Percentiles rank a stretch among this genome's conserved stretches.
Evolutionary conservation across 1,140 invertebrate genomes (phyloP).

Genomic region (Lordiphosa collinella): DNA sequence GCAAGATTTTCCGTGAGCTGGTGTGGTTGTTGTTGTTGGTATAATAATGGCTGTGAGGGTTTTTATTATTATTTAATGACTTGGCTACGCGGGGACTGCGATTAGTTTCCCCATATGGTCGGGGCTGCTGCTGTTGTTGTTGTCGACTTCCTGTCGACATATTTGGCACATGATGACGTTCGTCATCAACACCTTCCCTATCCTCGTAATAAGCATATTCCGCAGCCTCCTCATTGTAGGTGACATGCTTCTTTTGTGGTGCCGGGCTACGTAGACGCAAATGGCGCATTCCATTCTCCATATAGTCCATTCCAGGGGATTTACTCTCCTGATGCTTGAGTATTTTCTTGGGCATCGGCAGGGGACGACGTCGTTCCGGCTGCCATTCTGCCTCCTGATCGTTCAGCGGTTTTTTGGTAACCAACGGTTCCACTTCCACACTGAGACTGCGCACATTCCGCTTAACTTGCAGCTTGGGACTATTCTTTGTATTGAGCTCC

Average conservation of each 20-base stretch:
- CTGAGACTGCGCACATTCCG: conserved; percentile 63
- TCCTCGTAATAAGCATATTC: conserved; percentile 65
- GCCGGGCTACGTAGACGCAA: conserved; percentile 45
- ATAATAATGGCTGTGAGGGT: conserved; percentile 44
- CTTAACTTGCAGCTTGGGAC: conserved; percentile 72
- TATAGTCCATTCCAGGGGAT: conserved; percentile 27
- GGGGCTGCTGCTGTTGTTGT: conserved; percentile 25
- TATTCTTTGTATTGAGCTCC: conserved; percentile 70
- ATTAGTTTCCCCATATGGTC: conserved; percentile 65
- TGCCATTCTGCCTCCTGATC: conserved; percentile 21
- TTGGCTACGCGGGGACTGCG: conserved; percentile 36
- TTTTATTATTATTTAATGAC: conserved; percentile 71
- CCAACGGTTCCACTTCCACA: conserved; percentile 38
- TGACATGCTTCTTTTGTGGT: conserved; percentile 66
- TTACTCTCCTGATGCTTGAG: conserved; percentile 33
- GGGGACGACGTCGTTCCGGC: conserved; percentile 5
- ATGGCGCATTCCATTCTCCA: conserved; percentile 45
- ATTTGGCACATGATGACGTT: conserved; percentile 34
- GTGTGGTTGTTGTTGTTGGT: conserved; percentile 5
- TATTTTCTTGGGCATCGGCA: conserved; percentile 48
- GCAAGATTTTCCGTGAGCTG: conserved; percentile 51
- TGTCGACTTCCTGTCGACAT: conserved; percentile 69
- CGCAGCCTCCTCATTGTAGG: conserved; percentile 61
- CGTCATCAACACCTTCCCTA: background rate
- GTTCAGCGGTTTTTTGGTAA: conserved; percentile 56